phyloP scores from a whole-genome alignment of 2,888 invertebrate species.

The Adineta ricciae region DNA sequence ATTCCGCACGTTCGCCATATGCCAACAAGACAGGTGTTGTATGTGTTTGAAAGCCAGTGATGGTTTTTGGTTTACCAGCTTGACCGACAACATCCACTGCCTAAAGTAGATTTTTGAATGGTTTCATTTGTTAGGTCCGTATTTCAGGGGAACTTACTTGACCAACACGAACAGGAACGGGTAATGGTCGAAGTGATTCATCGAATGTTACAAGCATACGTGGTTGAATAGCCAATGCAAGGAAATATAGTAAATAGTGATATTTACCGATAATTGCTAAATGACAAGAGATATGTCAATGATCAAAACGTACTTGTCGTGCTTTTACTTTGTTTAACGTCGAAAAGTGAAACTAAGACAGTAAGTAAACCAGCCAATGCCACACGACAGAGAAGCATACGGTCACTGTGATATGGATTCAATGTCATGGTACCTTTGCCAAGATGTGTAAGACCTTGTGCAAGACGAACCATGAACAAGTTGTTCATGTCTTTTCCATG shows the following conservation, averaged over 20 bases:
- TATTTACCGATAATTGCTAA: constrained; percentile 28
- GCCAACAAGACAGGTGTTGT: constrained; percentile 93
- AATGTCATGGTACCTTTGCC: constrained; percentile 96
- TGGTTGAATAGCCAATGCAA: constrained; percentile 96
- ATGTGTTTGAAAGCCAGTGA: constrained; percentile 98
- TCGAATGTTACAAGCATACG: constrained; percentile 95
- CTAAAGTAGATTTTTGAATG: constrained; percentile 48
- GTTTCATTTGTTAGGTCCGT: constrained; percentile 39
- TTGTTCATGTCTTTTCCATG: constrained; percentile 96
- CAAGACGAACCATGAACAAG: constrained; percentile 89
- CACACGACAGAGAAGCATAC: constrained; percentile 83
- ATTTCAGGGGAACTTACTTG: constrained; percentile 44
- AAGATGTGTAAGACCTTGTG: constrained; percentile 88
- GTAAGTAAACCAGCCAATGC: constrained; percentile 88
- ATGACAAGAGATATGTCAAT: not conserved
- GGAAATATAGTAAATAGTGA: constrained; percentile 83
- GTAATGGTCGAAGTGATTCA: constrained; percentile 80
- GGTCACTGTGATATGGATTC: constrained; percentile 88
- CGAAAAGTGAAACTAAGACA: constrained; percentile 83
- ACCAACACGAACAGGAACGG: constrained; percentile 69
- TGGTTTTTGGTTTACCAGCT: constrained; percentile 97
- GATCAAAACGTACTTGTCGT: not conserved
- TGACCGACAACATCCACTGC: constrained; percentile 98
- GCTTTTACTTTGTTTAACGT: constrained; percentile 81
- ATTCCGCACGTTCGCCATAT: constrained; percentile 88